phyloP scores from a whole-genome alignment of 2,113 vertebrate species.

The Nibea coibor region DNA sequence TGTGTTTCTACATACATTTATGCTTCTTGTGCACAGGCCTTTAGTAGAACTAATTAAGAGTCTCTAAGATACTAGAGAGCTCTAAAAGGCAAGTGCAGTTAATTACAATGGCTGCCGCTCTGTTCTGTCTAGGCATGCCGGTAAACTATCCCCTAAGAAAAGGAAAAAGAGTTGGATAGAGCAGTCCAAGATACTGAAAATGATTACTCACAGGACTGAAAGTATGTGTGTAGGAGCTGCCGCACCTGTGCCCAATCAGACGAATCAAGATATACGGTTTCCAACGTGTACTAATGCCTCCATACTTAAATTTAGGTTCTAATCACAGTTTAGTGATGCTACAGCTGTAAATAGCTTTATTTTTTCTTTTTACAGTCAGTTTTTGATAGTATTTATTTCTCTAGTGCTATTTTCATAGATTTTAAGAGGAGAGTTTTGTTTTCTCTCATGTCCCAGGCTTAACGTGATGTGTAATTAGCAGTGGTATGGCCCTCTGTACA shows the following conservation, averaged over 20 bases:
- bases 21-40: background rate
- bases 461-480: background rate
- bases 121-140: background rate
- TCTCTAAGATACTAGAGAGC: background rate
- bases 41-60: slow-evolving; percentile 1
- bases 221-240: background rate
- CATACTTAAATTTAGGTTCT: background rate
- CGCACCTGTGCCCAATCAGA: background rate
- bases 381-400: too few relatives aligned
- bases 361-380: background rate
- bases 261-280: background rate
- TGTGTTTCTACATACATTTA: background rate
- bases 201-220: background rate
- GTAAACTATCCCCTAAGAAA: background rate
- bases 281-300: background rate
- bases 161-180: background rate
- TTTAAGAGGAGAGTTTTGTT: background rate
- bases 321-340: background rate
- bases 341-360: background rate
- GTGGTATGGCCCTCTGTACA: background rate
- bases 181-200: background rate
- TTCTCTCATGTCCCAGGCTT: background rate
- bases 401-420: background rate
- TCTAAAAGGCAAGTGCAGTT: background rate
- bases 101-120: background rate